A percentile compares a stretch with the other conserved stretches of the same genome.
Conservation (phyloP, 1,140 invertebrate genomes). For the Solen grandis region DNA sequence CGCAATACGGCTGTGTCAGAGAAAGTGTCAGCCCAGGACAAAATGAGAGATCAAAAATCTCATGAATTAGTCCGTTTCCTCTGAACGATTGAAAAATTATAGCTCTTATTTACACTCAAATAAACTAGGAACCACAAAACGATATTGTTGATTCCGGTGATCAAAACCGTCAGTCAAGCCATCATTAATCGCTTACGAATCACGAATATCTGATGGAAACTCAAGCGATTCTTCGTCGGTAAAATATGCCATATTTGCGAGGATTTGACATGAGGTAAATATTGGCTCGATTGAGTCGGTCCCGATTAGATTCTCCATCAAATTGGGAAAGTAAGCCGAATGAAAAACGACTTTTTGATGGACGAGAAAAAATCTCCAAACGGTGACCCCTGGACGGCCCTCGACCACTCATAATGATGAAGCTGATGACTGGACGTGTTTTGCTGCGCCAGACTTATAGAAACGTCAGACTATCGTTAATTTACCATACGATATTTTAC, state of each 20-base stretch:
- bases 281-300: conserved; percentile 22
- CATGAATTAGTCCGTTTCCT: conserved; percentile 48
- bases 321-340: conserved; percentile 19
- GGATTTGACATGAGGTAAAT: conserved; percentile 53
- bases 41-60: conserved; percentile 45
- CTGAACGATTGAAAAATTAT: conserved; percentile 58
- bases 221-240: conserved; percentile 41
- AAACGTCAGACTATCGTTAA: too few species aligned
- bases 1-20: too few species aligned
- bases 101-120: conserved; percentile 57
- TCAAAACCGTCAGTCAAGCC: conserved; percentile 47
- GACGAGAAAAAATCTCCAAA: conserved; percentile 1
- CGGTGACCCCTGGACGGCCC: too few species aligned
- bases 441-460: too few species aligned
- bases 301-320: conserved; percentile 29
- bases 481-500: too few species aligned
- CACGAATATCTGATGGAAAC: conserved; percentile 31
- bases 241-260: conserved; percentile 58
- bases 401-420: too few species aligned
- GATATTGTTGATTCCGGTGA: conserved; percentile 57
- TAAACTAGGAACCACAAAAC: conserved; percentile 57
- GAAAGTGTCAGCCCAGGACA: too few species aligned
- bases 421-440: too few species aligned
- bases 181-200: conserved; percentile 49
- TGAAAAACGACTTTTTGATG: conserved; percentile 34